Base-by-base conservation (phyloP, 2,888 invertebrate species). In the Pollenia griseotomentosa region DNA sequence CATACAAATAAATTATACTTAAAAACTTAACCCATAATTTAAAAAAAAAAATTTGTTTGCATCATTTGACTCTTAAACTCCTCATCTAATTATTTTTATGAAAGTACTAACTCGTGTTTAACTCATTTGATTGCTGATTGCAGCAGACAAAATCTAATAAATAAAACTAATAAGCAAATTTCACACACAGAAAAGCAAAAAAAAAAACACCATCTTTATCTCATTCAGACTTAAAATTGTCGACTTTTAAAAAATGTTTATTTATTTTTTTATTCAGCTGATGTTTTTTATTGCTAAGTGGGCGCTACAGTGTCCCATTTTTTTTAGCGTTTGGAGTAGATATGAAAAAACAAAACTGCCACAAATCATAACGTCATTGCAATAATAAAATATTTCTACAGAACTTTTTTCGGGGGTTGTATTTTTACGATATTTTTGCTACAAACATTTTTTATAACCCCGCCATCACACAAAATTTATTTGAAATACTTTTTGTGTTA, bases 321-420 rank as follows among this genome's bases (percentile, higher is more conserved):
- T 61, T 63, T 80, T 23, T 63, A 23, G 46, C 68, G 40, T 46
- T 68, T 12, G 10, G 19, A 61, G 46, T 61, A 75, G 23, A 59
- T 14, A n/a, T 14, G 16, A 78, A 48, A 14, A n/a, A 48, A 51
- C n/a, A 63, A 81, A 77, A 53, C n/a, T 63, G 63, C 68, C 84
- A 84, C 84, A 87, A 87, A 87, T 87, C 87, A 87, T 81, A 87
- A 82, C 51, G 81, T 70, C 77, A 83, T 81, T 81, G 84, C 68
- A 73, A 78, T 81, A 81, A 70, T 78, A 63, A 78, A 80, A 80
- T 80, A 63, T 46, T 85, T 68, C 19, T 66, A 19, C 9, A 71
- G 70, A 74, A 73, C 33, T 80, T 80, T 75, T 71, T 59, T 68
- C 55, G 61, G 61, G 61, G 63, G 10, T 53, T 53, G 57, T 44